Conservation (phyloP, 2,113 vertebrate genomes). For the Pantherophis guttatus region DNA sequence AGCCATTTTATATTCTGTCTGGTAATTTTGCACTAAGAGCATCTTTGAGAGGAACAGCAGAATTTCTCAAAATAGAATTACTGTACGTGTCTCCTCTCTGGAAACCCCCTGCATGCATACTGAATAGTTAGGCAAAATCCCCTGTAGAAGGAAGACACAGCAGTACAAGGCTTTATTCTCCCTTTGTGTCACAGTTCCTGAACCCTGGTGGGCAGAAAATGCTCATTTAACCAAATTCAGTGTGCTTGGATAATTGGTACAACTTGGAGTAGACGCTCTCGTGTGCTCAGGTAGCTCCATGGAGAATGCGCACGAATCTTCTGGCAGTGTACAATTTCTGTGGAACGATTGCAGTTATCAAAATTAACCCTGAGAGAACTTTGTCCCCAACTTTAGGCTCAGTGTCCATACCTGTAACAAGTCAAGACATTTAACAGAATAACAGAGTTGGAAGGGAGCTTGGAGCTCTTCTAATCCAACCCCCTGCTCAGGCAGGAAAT, state of each 20-base stretch:
- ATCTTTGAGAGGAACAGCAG: not conserved
- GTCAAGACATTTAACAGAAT: not conserved
- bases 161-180: no score
- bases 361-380: not conserved
- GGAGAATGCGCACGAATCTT: not conserved
- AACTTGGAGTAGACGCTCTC: not conserved
- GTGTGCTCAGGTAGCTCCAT: not conserved
- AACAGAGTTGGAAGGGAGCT: not conserved
- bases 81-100: not conserved
- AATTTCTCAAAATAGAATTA: not conserved
- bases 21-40: not conserved
- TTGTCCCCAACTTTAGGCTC: not conserved
- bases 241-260: not conserved
- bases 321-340: not conserved
- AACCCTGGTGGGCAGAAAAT: not conserved
- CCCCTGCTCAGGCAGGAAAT: not conserved
- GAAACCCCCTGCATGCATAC: not conserved
- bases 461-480: not conserved
- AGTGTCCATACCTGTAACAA: not conserved
- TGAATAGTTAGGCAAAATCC: not conserved
- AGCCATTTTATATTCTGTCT: no score
- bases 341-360: not conserved
- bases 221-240: not conserved
- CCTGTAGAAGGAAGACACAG: not conserved
- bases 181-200: not conserved